Percentiles rank a stretch among this genome's conserved stretches.
Evolutionary conservation across 2,797 vertebrate genomes (phyloP).

Genomic region (Pseudochaenichthys georgianus): DNA sequence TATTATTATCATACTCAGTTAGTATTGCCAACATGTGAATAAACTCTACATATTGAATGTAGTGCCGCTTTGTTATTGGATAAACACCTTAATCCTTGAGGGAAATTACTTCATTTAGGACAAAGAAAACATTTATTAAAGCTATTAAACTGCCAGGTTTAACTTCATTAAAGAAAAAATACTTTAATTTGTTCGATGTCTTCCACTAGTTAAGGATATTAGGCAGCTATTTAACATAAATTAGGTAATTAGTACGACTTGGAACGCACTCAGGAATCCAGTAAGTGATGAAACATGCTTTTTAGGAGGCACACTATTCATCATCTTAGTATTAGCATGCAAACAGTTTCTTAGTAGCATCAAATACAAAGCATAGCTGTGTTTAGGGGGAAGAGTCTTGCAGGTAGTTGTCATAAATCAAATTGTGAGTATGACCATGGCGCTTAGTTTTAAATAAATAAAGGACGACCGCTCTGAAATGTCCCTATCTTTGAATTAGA

Average conservation of each 20-base stretch:
- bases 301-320: not conserved
- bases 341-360: no score
- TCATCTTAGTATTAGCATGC: not conserved
- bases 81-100: not conserved
- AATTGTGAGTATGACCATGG: no score
- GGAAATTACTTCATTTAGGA: not conserved
- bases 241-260: slow-evolving; percentile 8
- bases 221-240: slow-evolving; percentile 8
- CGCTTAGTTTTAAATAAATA: no score
- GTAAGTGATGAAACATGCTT: not conserved
- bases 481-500: not conserved
- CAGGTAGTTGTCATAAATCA: no score
- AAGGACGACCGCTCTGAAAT: not conserved
- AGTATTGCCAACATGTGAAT: no score
- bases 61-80: not conserved
- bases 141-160: not conserved
- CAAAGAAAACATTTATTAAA: not conserved
- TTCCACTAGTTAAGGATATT: not conserved
- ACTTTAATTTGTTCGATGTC: not conserved
- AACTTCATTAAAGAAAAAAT: not conserved
- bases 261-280: not conserved
- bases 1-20: no score
- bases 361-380: no score
- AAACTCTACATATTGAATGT: no score
- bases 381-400: no score